Base-by-base conservation (phyloP, 2,888 invertebrate species). In the Sturmia bella region DNA sequence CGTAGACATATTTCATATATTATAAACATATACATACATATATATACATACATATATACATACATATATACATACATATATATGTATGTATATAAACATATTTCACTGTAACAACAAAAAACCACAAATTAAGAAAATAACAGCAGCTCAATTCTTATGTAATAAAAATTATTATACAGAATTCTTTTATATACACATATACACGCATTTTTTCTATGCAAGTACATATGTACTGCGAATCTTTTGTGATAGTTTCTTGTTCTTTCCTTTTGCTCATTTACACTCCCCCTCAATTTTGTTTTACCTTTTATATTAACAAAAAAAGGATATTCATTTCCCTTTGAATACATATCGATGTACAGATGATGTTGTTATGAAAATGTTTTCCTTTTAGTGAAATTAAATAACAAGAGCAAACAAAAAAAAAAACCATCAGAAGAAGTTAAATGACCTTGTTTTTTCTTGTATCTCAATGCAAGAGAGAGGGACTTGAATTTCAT, bases 341-440 rank as follows among this genome's bases (percentile, higher is more conserved):
- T n/a, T 24, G n/a, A 5, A 9, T 43, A 27, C 12, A n/a, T 15
- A 41, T 41, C 6, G 15, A 39, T 15, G 1, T 5, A 37, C 7
- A n/a, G n/a, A n/a, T n/a, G n/a, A 11, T 19, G 32, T 48, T 37
- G 9, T 3, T 5, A 6, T 15, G n/a, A 19, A 19, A 9, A 50
- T 24, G 39, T 27, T 13, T 6, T 11, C 12, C 4, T 37, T 74
- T 37, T 43, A 32, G 13, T 43, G 52, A 43, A 21, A 37, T 12
- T 21, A 32, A 17, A 6, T 21, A 11, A 15, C 48, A n/a, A n/a
- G n/a, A n/a, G n/a, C n/a, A n/a, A n/a, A n/a, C n/a, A n/a, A n/a
- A n/a, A n/a, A n/a, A 32, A 15, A 41, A 13, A 15, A 70, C 21
- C 37, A 41, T 50, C 59, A 59, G 3, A 24, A 50, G 59, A 72